Evolutionary conservation across 2,797 vertebrate genomes (phyloP).

Genomic region (Poecilia gillii): DNA sequence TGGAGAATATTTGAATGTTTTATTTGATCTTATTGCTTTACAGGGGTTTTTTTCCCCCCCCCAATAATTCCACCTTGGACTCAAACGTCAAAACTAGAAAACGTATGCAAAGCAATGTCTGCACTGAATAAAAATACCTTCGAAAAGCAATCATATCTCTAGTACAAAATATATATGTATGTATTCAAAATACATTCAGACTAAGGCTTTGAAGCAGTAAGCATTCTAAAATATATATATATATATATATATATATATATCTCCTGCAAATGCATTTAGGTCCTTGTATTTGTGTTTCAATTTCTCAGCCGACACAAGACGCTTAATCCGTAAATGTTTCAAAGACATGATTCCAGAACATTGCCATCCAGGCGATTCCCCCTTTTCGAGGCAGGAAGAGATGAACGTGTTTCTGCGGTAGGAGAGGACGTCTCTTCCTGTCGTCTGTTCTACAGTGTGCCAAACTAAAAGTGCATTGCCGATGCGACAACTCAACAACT

Average conservation of each 20-base stretch:
- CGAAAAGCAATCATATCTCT: constrained; percentile 54
- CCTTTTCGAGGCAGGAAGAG: constrained; percentile 15
- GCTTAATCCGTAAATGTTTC: constrained; percentile 16
- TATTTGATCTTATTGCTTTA: constrained; percentile 14
- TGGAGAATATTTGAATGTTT: constrained; percentile 4
- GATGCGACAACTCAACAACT: constrained; percentile 11
- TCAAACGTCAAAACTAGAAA: constrained; percentile 31
- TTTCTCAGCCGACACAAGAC: constrained; percentile 27
- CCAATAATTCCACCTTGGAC: constrained; percentile 23
- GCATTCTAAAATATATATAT: constrained; percentile 45
- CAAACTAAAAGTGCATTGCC: constrained; percentile 37
- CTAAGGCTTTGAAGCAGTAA: constrained; percentile 35
- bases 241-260: not conserved
- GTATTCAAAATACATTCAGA: constrained; percentile 67
- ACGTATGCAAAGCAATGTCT: constrained; percentile 30
- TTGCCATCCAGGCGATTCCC: constrained; percentile 22
- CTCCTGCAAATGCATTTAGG: constrained; percentile 22
- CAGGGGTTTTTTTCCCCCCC: not conserved
- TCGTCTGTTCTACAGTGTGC: constrained; percentile 14
- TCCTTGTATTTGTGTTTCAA: constrained; percentile 17
- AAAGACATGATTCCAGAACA: constrained; percentile 28
- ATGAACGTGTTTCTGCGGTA: constrained; percentile 6
- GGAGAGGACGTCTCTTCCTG: constrained; percentile 6
- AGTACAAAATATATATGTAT: constrained; percentile 48
- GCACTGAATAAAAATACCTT: constrained; percentile 37